Conservation (phyloP, 1,140 invertebrate genomes). For the Conus betulinus region DNA sequence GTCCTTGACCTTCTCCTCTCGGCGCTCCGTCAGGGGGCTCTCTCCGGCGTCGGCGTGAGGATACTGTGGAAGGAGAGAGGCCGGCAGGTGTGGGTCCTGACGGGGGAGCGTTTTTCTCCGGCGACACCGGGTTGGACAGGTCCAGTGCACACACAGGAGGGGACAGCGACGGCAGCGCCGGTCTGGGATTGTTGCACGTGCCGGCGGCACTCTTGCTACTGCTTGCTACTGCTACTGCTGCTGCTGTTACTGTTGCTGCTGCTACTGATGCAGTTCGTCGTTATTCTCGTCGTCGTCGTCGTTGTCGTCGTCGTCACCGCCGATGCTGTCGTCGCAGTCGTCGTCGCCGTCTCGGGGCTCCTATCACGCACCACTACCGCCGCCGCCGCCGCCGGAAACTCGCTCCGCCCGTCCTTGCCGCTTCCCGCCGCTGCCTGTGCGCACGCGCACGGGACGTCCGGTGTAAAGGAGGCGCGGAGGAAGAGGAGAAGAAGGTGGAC, state of each 20-base stretch:
- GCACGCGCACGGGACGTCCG: slow-evolving; percentile 20
- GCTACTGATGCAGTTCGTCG: neutral
- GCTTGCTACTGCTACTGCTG: neutral
- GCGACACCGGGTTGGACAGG: neutral
- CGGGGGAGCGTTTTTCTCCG: neutral
- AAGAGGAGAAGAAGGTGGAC: neutral
- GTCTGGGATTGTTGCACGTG: neutral
- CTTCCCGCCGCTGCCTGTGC: neutral
- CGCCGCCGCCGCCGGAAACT: neutral
- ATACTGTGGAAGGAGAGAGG: slow-evolving; percentile 6
- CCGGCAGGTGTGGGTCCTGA: neutral
- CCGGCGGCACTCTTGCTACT: neutral
- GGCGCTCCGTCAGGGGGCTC: neutral
- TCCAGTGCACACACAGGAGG: neutral
- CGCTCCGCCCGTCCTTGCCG: neutral
- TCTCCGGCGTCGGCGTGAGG: neutral
- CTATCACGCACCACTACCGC: too few species aligned
- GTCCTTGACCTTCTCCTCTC: neutral
- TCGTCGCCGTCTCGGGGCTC: neutral
- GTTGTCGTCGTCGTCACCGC: too few species aligned
- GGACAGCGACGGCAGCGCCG: neutral
- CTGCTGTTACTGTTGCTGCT: neutral
- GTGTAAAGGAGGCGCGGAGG: neutral
- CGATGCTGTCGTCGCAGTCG: neutral
- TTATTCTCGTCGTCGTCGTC: too few species aligned